Evolutionary conservation across 2,888 invertebrate genomes (phyloP).

Genomic region (Cynaeus angustus): DNA sequence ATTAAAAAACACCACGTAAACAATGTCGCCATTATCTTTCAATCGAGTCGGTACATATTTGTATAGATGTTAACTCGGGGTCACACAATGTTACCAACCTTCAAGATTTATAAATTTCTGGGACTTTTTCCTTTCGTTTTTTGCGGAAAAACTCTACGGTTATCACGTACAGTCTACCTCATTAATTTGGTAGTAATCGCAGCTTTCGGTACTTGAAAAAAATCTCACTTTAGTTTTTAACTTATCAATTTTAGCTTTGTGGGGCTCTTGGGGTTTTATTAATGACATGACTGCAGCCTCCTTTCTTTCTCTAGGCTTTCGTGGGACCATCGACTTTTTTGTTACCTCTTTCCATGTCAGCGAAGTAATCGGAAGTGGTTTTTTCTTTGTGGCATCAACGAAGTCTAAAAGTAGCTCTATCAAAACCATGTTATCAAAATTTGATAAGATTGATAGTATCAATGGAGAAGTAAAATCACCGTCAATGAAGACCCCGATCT

Average conservation of each 20-base stretch:
- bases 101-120: background rate
- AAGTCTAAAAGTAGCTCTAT: background rate
- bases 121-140: background rate
- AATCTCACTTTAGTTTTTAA: background rate
- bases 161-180: background rate
- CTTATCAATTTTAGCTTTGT: conserved; percentile 4
- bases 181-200: background rate
- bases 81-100: background rate
- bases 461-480: background rate
- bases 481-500: background rate
- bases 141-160: background rate
- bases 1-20: too few species aligned
- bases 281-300: conserved; percentile 17
- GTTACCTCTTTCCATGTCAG: conserved; percentile 8
- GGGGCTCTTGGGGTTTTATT: conserved; percentile 12
- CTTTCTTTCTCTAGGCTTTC: conserved; percentile 1
- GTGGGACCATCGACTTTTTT: conserved; percentile 13
- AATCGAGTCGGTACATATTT: background rate
- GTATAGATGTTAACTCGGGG: background rate
- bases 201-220: background rate
- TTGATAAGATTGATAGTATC: conserved; percentile 1
- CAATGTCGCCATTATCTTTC: background rate
- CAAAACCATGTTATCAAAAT: background rate
- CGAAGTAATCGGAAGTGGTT: background rate
- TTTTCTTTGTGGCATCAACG: conserved; percentile 4